These are phyloP conservation scores for Drepanosiphum platanoidis DNA, from an alignment of 2,888 invertebrate species.

Conservation along the genomic window DNA sequence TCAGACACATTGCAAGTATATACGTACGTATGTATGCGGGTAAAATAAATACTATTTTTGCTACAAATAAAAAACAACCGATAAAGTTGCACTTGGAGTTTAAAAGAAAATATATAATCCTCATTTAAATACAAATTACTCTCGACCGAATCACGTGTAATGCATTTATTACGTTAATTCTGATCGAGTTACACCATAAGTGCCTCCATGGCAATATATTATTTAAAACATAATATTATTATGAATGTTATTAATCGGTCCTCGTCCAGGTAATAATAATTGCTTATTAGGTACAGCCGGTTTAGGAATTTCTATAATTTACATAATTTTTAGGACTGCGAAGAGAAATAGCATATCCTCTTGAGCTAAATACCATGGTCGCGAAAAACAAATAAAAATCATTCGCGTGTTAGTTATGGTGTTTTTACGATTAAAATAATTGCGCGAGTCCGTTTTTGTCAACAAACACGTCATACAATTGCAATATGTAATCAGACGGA, in stretches of 20 bases:
- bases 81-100: neutral
- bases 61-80: neutral
- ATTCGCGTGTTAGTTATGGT: neutral
- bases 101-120: neutral
- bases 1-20: too few relatives aligned
- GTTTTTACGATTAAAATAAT: neutral
- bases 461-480: too few relatives aligned
- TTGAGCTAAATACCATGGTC: neutral
- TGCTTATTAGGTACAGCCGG: neutral
- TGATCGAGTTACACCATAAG: neutral
- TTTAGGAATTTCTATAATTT: neutral
- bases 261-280: neutral
- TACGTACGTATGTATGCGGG: neutral
- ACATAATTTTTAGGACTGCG: neutral
- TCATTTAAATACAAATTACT: neutral
- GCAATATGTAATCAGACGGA: too few relatives aligned
- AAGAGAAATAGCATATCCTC: neutral
- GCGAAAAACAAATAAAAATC: neutral
- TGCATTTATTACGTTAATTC: neutral
- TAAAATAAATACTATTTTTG: neutral
- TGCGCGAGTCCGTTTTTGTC: too few relatives aligned
- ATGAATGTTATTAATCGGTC: neutral
- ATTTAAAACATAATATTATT: too few relatives aligned
- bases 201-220: neutral
- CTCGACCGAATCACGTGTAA: neutral